phyloP scores from a whole-genome alignment of 2,888 invertebrate species.

The Drosophila emarginata region DNA sequence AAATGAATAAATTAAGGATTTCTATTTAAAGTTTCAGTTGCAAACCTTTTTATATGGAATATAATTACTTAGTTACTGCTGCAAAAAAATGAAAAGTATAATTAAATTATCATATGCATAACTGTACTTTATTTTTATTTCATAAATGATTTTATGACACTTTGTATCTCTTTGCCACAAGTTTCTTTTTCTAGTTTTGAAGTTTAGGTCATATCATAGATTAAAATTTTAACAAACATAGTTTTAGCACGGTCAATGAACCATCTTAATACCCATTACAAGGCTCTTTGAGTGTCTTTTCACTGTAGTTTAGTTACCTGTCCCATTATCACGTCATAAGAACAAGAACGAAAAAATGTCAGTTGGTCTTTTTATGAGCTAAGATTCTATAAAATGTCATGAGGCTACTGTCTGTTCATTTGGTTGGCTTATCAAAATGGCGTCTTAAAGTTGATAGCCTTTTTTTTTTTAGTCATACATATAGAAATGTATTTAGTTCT shows the following conservation, averaged over 20 bases:
- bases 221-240: not conserved
- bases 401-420: constrained; percentile 19
- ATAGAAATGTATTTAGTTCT: constrained; percentile 34
- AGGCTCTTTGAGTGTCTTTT: constrained; percentile 4
- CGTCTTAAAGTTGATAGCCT: constrained; percentile 13
- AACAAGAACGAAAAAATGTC: not conserved
- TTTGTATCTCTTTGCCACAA: not conserved
- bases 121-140: not conserved
- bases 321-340: not conserved
- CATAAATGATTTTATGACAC: not conserved
- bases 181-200: not conserved
- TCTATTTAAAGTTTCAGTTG: no score
- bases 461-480: no score
- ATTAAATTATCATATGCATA: no score
- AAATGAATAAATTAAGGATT: no score
- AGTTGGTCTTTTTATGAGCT: constrained; percentile 21
- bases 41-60: no score
- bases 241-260: not conserved
- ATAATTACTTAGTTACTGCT: no score
- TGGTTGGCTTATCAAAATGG: constrained; percentile 16
- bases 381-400: constrained; percentile 19
- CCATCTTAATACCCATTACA: not conserved
- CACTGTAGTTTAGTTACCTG: not conserved
- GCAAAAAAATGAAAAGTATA: no score
- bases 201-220: not conserved